phyloP scores from a whole-genome alignment of 1,140 invertebrate genomes.

The Sminthurides bifidus region DNA sequence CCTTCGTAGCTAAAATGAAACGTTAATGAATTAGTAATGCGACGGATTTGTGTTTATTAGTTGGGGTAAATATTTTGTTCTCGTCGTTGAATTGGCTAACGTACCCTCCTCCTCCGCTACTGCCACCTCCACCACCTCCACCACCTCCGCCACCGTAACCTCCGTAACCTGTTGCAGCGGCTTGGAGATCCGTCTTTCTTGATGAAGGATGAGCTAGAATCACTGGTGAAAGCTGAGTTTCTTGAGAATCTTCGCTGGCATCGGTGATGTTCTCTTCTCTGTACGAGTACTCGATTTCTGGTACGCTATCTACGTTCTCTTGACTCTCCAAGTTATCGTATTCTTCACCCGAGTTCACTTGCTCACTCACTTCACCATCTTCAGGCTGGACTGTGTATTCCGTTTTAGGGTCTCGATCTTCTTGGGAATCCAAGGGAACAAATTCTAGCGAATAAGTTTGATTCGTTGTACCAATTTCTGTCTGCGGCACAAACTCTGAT shows the following conservation, averaged over 20 bases:
- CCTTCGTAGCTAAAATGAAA: conserved; percentile 1
- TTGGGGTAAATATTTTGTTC: neutral
- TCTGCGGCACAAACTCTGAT: too few relatives aligned
- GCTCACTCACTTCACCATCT: neutral
- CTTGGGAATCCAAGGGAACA: too few relatives aligned
- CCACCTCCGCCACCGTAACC: neutral
- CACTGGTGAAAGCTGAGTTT: neutral
- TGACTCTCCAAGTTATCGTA: neutral
- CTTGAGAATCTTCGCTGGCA: neutral
- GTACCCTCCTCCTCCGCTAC: neutral
- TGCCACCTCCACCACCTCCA: conserved; percentile 2
- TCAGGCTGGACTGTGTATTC: too few relatives aligned
- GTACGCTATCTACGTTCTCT: neutral
- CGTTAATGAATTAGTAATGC: neutral
- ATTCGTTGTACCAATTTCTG: too few relatives aligned
- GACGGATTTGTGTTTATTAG: neutral
- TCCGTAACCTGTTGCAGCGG: conserved; percentile 16
- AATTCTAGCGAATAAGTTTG: too few relatives aligned
- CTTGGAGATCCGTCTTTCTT: conserved; percentile 6
- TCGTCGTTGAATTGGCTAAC: neutral
- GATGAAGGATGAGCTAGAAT: neutral
- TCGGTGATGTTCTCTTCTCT: neutral
- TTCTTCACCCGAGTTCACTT: neutral
- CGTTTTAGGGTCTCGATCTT: too few relatives aligned
- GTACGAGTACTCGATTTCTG: neutral